Conservation (phyloP, 2,888 invertebrate species). For the Callyntrura sp. region DNA sequence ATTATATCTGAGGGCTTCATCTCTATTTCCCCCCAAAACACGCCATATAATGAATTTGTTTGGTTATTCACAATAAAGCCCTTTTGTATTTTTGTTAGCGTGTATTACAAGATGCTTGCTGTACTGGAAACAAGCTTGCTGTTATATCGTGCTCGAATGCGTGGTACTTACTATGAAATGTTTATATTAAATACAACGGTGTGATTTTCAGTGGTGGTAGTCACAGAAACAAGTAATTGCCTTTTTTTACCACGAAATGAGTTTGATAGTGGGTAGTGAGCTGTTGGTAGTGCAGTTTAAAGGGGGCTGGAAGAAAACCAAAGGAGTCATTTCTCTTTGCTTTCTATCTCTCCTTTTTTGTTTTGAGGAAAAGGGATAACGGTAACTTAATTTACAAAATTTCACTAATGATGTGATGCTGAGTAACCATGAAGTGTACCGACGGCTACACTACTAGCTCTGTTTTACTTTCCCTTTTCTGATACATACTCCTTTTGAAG, state of each 20-base stretch:
- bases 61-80: too few species aligned
- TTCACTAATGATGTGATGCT: conserved; percentile 69
- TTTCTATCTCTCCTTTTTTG: conserved; percentile 26
- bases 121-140: too few species aligned
- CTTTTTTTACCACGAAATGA: neutral
- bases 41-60: too few species aligned
- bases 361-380: conserved; percentile 18
- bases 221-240: conserved; percentile 18
- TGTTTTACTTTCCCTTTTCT: conserved; percentile 11
- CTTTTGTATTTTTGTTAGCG: too few species aligned
- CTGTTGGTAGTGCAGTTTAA: neutral
- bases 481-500: conserved; percentile 25
- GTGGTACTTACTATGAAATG: neutral
- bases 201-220: neutral
- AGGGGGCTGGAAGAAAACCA: too few species aligned
- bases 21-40: too few species aligned
- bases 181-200: neutral
- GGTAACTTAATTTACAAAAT: conserved; percentile 68
- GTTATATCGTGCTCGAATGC: too few species aligned
- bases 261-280: neutral
- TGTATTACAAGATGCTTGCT: too few species aligned
- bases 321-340: too few species aligned
- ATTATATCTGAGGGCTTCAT: too few species aligned
- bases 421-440: conserved; percentile 55
- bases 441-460: neutral